Conservation (phyloP, 2,888 invertebrate species). For the Stegana nigrithorax region DNA sequence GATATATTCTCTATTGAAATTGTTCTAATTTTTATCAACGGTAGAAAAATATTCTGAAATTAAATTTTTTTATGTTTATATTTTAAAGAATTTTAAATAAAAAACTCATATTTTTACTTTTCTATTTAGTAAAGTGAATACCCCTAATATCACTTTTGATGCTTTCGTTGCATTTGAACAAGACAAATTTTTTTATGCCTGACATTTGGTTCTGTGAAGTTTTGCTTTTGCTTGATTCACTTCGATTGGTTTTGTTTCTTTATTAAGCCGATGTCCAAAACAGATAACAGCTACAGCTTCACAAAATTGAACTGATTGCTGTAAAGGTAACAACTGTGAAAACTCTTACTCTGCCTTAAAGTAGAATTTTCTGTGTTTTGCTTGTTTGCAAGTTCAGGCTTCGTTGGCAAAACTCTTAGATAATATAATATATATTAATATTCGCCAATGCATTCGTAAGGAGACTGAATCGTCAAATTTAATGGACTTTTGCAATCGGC, state of each 20-base stretch:
- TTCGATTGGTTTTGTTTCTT: constrained; percentile 9
- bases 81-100: too few species aligned
- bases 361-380: constrained; percentile 15
- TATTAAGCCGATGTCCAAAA: constrained; percentile 11
- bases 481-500: constrained; percentile 61
- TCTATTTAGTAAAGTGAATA: too few species aligned
- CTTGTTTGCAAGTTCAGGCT: constrained; percentile 1
- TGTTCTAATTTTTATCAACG: too few species aligned
- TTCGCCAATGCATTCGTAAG: background rate
- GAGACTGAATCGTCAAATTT: constrained; percentile 10
- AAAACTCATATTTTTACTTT: too few species aligned
- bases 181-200: constrained; percentile 12
- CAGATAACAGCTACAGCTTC: background rate
- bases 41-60: too few species aligned
- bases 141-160: too few species aligned
- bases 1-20: too few species aligned
- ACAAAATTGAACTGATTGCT: background rate
- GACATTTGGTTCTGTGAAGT: constrained; percentile 6
- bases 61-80: too few species aligned
- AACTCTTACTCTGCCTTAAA: background rate
- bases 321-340: too few species aligned
- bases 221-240: constrained; percentile 14
- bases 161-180: background rate
- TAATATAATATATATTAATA: background rate
- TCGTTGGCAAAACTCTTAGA: background rate